These are phyloP conservation scores for Montipora capitata DNA, from an alignment of 92 coral and sea anemone genomes.

Conservation along the genomic window DNA sequence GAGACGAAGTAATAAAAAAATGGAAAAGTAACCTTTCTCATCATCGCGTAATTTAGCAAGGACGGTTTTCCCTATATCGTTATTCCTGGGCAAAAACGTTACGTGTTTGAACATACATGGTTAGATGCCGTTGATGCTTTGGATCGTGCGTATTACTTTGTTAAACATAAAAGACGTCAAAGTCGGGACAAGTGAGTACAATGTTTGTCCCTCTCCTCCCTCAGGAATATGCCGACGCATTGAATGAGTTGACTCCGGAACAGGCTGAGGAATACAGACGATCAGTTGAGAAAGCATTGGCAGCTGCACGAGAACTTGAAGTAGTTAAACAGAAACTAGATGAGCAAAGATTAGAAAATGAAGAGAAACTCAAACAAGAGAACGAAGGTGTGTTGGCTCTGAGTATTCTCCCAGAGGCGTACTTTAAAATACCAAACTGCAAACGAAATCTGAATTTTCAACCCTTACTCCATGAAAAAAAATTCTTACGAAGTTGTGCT, in stretches of 20 bases:
- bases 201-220: neutral
- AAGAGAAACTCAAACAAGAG: slow-evolving; percentile 83
- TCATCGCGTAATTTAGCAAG: too few relatives aligned
- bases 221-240: slow-evolving; percentile 96
- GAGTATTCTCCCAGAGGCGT: neutral
- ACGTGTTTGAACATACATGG: too few relatives aligned
- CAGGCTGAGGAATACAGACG: slow-evolving; percentile 98
- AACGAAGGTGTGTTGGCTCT: slow-evolving; percentile 83
- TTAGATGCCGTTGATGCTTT: too few relatives aligned
- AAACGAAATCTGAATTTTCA: too few relatives aligned
- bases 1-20: neutral
- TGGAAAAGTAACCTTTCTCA: neutral
- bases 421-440: neutral
- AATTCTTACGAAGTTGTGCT: too few relatives aligned
- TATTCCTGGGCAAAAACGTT: too few relatives aligned
- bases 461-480: too few relatives aligned
- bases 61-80: too few relatives aligned
- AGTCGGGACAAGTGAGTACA: neutral
- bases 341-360: slow-evolving; percentile 87
- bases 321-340: slow-evolving; percentile 95
- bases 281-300: slow-evolving; percentile 96
- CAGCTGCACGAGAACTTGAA: slow-evolving; percentile 97
- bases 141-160: too few relatives aligned
- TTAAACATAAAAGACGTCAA: too few relatives aligned
- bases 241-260: slow-evolving; percentile 97